Base-by-base conservation (phyloP, 2,888 invertebrate genomes). In the Lacanobia wlatinum region DNA sequence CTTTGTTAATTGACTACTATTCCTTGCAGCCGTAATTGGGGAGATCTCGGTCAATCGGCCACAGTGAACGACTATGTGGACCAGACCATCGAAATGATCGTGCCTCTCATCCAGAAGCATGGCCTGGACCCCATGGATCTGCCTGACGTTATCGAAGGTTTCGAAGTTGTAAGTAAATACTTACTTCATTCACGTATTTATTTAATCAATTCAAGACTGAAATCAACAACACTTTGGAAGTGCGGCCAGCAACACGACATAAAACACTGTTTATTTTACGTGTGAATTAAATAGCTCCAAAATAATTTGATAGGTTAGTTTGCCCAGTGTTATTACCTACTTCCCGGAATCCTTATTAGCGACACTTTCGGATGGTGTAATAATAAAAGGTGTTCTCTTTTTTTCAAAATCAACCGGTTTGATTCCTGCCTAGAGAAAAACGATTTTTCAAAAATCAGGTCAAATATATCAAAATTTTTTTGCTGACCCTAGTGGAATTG, bases 71-170 rank as follows among this genome's bases (percentile, higher is more conserved):
- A 95, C 0, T 96, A 96, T 85, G 92, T 96, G 1, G 96, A 96
- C 84, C 88, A 90, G 48, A 93, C 96, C 0, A 91, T 96, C 66
- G 73, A 82, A 0, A 93, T 94, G 90, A 55, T 96, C 9, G 87
- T 93, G 40, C 94, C 94, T 0, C 91, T 95, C 67, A 92, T 97
- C 66, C 78, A 92, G 73, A 70, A 87, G 16, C 74, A 93, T 80
- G 96, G 96, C 2, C 89, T 96, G n/a, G 96, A 97, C 71, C 96
- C 96, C 2, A 93, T 96, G 93, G 70, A 84, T 0, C 85, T 96
- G 69, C 96, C 96, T 0, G 96, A 96, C 18, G 87, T 96, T 59
- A 84, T 86, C 12, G 93, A 95, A 86, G 95, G 95, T 2, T 96
- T 96, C 79, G 88, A 92, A 92, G 95, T 96, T 70, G 96, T 96